Evolutionary conservation across 2,797 vertebrate species (phyloP), one percentile per base, ranked within the genome.

Genomic region (Macropodus opercularis): DNA sequence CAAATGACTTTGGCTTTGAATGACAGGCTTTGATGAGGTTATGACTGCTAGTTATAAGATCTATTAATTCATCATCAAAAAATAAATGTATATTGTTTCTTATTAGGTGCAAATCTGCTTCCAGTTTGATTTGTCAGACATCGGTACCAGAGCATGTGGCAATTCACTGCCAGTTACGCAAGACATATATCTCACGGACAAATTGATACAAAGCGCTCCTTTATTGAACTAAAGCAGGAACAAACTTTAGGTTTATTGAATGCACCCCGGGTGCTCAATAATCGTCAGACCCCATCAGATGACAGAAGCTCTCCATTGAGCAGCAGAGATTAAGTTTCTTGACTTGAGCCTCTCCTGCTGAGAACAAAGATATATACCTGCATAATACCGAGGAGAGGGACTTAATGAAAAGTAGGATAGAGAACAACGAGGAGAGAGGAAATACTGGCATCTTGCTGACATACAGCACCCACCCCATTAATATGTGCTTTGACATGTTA

Each of bases 241-340:
- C 81, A 86, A 88, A 87, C 84, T 85, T 88, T 82, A 50, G 62
- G 59, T 75, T 88, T 88, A 90, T 88, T 89, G 86, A 89, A 89
- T 79, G 69, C 87, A 84, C 84, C 81, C 85, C 87, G 54, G 84
- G 81, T 81, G 83, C 69, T 89, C 83, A 85, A 89, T 89, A 88
- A 85, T 67, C 69, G 77, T 78, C 84, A 85, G 79, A 80, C 69
- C 77, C 77, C 75, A 87, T 91, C 81, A 86, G 79, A 77, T 46
- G 23, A 73, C 61, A 69, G 79, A 46, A 59, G 65, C 75, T 77
- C 70, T 79, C 71, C 65, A 77, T 75, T 80, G 85, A 85, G 79
- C 80, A 77, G 72, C 70, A 60, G 41, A 80, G 77, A 85, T 86
- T 82, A 79, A 47, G 61, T 72, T 85, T 83, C 73, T 78, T 68